Evolutionary conservation across 1,140 invertebrate genomes (phyloP).

Genomic region (Bombus sylvicola): DNA sequence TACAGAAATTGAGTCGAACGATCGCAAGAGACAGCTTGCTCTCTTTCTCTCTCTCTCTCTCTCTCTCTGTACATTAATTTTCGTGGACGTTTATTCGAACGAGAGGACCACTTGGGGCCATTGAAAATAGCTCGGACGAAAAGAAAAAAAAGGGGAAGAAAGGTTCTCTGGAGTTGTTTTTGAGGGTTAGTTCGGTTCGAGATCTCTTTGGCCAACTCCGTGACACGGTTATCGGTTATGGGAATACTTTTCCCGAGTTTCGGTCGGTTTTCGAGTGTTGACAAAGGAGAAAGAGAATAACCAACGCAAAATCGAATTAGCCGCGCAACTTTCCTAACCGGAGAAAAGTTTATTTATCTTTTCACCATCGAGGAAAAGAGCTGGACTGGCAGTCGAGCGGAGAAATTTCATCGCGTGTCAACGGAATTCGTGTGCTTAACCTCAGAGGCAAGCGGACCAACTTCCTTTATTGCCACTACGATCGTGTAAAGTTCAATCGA

Average conservation of each 20-base stretch:
- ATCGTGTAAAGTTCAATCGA: neutral
- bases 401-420: slow-evolving; percentile 9
- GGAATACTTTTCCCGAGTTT: slow-evolving; percentile 18
- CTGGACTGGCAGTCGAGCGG: neutral
- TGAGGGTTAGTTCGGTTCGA: neutral
- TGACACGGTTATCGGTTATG: slow-evolving; percentile 38
- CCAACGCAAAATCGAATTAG: slow-evolving; percentile 30
- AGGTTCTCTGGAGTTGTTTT: neutral
- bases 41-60: neutral
- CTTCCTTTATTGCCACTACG: slow-evolving; percentile 13
- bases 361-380: neutral
- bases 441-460: neutral
- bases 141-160: no score
- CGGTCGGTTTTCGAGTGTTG: slow-evolving; percentile 20
- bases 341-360: slow-evolving; percentile 30
- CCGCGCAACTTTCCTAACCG: neutral
- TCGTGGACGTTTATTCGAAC: slow-evolving; percentile 1
- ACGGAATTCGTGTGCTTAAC: slow-evolving; percentile 15
- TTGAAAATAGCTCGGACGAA: neutral
- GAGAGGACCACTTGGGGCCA: neutral
- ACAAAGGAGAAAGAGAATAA: neutral
- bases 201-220: neutral
- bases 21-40: no score
- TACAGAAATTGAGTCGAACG: neutral
- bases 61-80: neutral